These are phyloP conservation scores for Drosophila quadrilineata DNA, from an alignment of 1,140 invertebrate species.

Conservation along the genomic window DNA sequence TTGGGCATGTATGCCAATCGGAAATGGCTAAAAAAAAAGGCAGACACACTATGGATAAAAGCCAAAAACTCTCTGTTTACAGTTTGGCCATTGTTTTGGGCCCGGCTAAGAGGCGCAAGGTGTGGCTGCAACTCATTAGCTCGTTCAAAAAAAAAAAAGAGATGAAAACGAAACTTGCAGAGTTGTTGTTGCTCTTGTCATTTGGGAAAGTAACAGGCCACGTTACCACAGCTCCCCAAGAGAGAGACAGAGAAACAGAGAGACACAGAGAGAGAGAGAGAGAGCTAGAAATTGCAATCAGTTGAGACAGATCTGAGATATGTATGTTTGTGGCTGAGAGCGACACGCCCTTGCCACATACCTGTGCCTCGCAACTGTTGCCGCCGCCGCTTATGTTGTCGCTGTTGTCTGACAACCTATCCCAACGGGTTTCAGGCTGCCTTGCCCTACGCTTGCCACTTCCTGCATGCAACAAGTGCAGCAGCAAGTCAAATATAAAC, in stretches of 20 bases:
- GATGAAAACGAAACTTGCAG: slow-evolving; percentile 62
- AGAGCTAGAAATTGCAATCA: slow-evolving; percentile 62
- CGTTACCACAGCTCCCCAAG: too few relatives aligned
- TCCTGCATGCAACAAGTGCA: too few relatives aligned
- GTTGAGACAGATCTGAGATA: slow-evolving; percentile 33
- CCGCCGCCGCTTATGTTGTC: background rate
- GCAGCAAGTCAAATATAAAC: too few relatives aligned
- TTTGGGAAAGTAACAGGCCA: slow-evolving; percentile 67
- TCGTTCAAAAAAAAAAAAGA: slow-evolving; percentile 23
- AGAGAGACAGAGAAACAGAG: background rate
- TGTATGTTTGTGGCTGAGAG: too few relatives aligned
- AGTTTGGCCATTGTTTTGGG: background rate
- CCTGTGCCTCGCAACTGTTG: slow-evolving; percentile 1
- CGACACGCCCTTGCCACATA: slow-evolving; percentile 35
- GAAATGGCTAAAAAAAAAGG: slow-evolving; percentile 72
- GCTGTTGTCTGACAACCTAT: slow-evolving; percentile 53
- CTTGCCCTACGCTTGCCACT: too few relatives aligned
- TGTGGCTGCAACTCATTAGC: slow-evolving; percentile 52
- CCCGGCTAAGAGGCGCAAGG: slow-evolving; percentile 21
- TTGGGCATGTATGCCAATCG: slow-evolving; percentile 74
- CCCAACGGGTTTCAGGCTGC: slow-evolving; percentile 66
- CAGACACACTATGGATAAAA: slow-evolving; percentile 30
- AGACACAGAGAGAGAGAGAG: background rate
- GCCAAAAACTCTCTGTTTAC: slow-evolving; percentile 11
- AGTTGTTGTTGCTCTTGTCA: slow-evolving; percentile 46